Evolutionary conservation across 2,113 vertebrate species (phyloP), one percentile per base, ranked within the genome.

Genomic region (Erythrolamprus reginae): DNA sequence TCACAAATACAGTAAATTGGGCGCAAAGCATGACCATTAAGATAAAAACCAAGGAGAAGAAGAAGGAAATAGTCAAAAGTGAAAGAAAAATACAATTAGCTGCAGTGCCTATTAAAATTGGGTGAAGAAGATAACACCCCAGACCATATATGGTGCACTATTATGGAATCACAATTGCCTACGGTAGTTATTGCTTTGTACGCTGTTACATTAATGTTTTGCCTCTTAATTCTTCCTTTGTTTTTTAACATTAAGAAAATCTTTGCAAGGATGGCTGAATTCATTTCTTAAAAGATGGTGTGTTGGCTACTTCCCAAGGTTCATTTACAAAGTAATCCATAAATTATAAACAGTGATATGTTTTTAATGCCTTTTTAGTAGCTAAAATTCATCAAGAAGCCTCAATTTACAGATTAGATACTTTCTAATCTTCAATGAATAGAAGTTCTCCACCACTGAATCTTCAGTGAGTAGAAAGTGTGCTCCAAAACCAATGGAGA

Each of bases 1-100:
- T 38, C 86, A 87, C 86, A 84, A 38, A 65, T 77, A 88, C 19
- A 53, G 70, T 88, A 87, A 92, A 89, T 58, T 89, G 82, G 82
- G 38, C 90, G 26, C 51, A 82, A 33, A 85, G 77, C 21, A 91
- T 85, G 86, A 77, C 90, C 88, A 91, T 15, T 50, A 84, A 45
- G 55, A 17, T 51, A 38, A 52, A 50, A 88, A 50, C 23, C 33
- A 84, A 53, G 19, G 33, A 5, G 45, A 84, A 23, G n/a, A 61
- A 58, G 21, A n/a, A 90, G 48, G 2, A n/a, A 33, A 26, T 50
- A 28, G 33, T 42, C 82, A 90, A 65, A 56, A 61, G 53, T 33
- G 53, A 90, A 84, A 90, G 21, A 48, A 85, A 85, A 90, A n/a
- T 8, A 61, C 38, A 84, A 83, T 82, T 26, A 61, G 2, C 28